Base-by-base conservation (phyloP, 1,140 invertebrate genomes). In the Drosophila takahashii region DNA sequence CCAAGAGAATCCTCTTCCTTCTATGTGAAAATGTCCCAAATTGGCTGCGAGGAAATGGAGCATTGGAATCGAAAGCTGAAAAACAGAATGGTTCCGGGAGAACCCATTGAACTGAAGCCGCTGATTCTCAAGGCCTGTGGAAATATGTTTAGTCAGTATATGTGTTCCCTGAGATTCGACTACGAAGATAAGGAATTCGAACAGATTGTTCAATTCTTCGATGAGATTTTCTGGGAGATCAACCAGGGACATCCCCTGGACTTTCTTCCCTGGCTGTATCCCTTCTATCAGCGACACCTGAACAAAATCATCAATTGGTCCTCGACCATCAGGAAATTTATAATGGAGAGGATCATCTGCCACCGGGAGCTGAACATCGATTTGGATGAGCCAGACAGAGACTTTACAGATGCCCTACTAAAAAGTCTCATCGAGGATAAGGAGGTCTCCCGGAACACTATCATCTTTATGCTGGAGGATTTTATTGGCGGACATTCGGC, bases 191-290 rank as follows among this genome's bases (percentile, higher is more conserved):
- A 64, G 0, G 93, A 94, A 1, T 98, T 97, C 91, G 85, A 92
- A 8, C 93, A 94, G 39, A 94, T 96, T 56, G 94, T 97, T 0
- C 80, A 93, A 16, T 95, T 95, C 74, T 98, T 97, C 76, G 97
- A 98, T 80, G 94, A 95, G 57, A 96, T 98, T 3, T 98, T 98
- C 92, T 97, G 95, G 94, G 97, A 98, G 84, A 96, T 98, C 37
- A 98, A 98, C 87, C 96, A 97, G 89, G 97, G 97, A 0, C 97
- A 97, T 83, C 95, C 96, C 0, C 94, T 97, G 0, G 97, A 98
- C 77, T 97, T 98, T 84, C 92, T 98, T 13, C 97, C 97, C 0
- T 96, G 96, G 94, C 79, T 98, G 0, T 93, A 95, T 56, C 96
- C 96, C 0, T 94, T 97, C 27, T 96, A 96, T 83, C 92, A 92